These are phyloP conservation scores for Cantharis lateralis DNA, from an alignment of 2,888 invertebrate genomes.

Conservation along the genomic window DNA sequence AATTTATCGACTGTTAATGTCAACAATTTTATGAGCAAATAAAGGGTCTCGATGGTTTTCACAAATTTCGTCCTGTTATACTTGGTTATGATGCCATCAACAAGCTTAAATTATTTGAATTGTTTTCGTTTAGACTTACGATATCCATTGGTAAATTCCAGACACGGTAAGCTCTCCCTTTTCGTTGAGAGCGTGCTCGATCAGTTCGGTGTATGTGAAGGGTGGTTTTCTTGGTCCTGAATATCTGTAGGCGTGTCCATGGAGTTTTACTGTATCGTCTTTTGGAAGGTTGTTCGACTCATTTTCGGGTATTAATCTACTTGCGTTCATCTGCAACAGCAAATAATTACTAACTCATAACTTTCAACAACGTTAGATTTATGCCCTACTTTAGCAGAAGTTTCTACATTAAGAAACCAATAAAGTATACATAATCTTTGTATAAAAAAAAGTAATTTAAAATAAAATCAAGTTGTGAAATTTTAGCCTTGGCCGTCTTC, in stretches of 20 bases:
- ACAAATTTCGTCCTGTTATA: background rate
- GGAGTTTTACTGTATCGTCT: conserved; percentile 22
- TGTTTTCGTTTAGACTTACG: conserved; percentile 69
- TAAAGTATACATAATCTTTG: background rate
- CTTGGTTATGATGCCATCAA: background rate
- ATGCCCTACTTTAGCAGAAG: background rate
- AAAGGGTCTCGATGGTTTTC: background rate
- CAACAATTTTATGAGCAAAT: conserved; percentile 12
- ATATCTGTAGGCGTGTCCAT: conserved; percentile 42
- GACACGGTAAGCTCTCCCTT: conserved; percentile 87
- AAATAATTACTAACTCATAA: background rate
- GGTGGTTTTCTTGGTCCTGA: conserved; percentile 78
- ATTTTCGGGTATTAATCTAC: conserved; percentile 26
- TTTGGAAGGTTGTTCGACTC: conserved; percentile 10
- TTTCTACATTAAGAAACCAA: background rate
- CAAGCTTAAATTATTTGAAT: background rate
- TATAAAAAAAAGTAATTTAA: background rate
- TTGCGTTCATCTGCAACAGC: conserved; percentile 24
- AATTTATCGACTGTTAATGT: conserved; percentile 35
- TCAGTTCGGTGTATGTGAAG: conserved; percentile 88
- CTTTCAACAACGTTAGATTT: background rate
- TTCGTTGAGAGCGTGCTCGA: conserved; percentile 84
- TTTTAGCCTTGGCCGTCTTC: no score
- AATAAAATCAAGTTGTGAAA: no score
- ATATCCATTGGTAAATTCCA: conserved; percentile 91